Conservation (phyloP, 2,113 vertebrate species). For the Notothenia coriiceps region DNA sequence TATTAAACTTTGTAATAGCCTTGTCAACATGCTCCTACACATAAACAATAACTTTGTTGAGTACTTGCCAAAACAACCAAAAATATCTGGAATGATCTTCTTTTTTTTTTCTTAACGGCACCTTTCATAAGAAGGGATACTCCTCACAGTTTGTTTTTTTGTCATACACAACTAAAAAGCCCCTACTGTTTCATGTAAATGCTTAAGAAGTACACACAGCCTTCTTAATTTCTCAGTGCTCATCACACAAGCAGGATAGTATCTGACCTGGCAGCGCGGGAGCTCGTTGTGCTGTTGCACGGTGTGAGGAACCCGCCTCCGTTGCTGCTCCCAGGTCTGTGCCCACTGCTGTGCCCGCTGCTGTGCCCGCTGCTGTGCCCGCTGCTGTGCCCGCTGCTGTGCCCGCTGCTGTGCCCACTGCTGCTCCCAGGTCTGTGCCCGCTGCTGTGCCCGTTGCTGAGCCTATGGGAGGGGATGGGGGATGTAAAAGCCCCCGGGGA, state of each 20-base stretch:
- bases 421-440: not conserved
- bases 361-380: constrained; percentile 34
- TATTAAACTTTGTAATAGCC: no score
- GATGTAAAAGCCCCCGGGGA: constrained; percentile 57
- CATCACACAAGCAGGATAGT: not conserved
- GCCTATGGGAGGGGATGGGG: constrained; percentile 54
- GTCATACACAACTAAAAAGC: not conserved
- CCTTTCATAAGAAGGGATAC: no score
- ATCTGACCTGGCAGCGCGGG: constrained; percentile 79
- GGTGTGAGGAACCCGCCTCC: constrained; percentile 65
- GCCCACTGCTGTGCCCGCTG: constrained; percentile 58
- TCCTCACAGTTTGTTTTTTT: no score
- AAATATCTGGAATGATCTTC: not conserved
- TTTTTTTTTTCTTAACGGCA: no score
- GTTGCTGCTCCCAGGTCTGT: constrained; percentile 51
- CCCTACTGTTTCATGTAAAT: not conserved
- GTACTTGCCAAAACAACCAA: no score
- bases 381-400: no score
- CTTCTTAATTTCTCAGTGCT: not conserved
- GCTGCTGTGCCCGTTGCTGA: constrained; percentile 67
- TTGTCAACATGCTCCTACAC: no score
- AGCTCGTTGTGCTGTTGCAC: constrained; percentile 76
- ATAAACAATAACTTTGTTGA: no score
- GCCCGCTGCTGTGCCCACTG: constrained; percentile 49
- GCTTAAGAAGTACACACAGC: not conserved